Conservation (phyloP, 2,113 vertebrate species). For the Crotophaga sulcirostris region DNA sequence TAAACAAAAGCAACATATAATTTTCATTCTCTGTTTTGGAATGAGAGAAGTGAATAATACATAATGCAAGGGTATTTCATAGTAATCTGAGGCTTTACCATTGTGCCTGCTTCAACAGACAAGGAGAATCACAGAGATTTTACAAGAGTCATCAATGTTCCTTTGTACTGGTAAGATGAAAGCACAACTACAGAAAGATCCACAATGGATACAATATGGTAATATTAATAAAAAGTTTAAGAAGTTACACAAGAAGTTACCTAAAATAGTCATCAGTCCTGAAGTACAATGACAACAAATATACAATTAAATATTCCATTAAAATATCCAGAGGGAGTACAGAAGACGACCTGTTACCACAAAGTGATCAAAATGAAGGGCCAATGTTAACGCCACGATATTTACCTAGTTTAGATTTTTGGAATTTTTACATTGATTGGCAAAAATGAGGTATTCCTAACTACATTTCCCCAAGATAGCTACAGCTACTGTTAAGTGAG, state of each 20-base stretch:
- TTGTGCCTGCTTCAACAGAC: neutral
- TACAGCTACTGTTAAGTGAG: neutral
- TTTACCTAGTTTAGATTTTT: neutral
- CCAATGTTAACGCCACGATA: neutral
- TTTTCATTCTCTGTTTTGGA: neutral
- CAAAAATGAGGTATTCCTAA: neutral
- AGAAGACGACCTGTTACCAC: neutral
- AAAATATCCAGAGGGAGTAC: neutral
- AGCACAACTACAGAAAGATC: neutral
- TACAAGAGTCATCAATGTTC: neutral
- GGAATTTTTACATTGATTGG: neutral
- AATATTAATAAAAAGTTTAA: neutral
- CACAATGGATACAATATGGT: neutral
- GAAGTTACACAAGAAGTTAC: neutral
- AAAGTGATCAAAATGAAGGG: neutral
- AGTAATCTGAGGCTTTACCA: neutral
- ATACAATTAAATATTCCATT: neutral
- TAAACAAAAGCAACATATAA: neutral
- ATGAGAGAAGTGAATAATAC: neutral
- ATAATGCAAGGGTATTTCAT: neutral
- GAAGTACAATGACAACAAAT: neutral
- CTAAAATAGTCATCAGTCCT: neutral
- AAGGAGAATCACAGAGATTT: neutral
- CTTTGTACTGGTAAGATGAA: neutral
- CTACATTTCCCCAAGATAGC: neutral